Percentiles rank a stretch among this genome's conserved stretches.
Evolutionary conservation across 2,113 vertebrate genomes (phyloP).

Genomic region (Archocentrus centrarchus): DNA sequence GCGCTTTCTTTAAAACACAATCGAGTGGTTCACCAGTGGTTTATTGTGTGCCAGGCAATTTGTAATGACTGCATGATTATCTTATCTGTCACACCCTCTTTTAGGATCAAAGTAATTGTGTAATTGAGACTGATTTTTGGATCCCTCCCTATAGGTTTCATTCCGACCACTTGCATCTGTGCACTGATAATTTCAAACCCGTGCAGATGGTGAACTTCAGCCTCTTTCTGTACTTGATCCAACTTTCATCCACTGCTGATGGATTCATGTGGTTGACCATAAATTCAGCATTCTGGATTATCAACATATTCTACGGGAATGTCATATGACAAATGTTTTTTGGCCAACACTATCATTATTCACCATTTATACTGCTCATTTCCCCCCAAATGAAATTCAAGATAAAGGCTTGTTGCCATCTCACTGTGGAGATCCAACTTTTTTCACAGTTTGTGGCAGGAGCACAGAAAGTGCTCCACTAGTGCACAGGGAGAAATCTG

Average conservation of each 20-base stretch:
- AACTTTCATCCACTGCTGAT: too few species aligned
- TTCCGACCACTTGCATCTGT: neutral
- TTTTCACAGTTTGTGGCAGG: neutral
- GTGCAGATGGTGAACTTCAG: neutral
- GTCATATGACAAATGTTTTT: neutral
- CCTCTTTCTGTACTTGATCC: neutral
- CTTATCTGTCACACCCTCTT: neutral
- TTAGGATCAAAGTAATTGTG: neutral
- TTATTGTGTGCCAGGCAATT: neutral
- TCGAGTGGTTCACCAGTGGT: neutral
- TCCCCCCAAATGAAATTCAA: neutral
- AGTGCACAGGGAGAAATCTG: too few species aligned
- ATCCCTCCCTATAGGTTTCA: neutral
- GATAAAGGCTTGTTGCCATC: neutral
- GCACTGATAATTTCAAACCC: neutral
- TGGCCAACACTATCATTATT: neutral
- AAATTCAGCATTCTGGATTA: neutral
- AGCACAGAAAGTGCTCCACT: neutral
- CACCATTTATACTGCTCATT: neutral
- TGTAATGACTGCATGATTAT: neutral
- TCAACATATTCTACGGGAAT: neutral
- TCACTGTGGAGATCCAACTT: neutral
- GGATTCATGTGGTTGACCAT: neutral
- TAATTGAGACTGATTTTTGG: neutral
- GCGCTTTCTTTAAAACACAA: too few species aligned